Evolutionary conservation across 1,140 invertebrate species (phyloP).

Genomic region (Tachypleus tridentatus): DNA sequence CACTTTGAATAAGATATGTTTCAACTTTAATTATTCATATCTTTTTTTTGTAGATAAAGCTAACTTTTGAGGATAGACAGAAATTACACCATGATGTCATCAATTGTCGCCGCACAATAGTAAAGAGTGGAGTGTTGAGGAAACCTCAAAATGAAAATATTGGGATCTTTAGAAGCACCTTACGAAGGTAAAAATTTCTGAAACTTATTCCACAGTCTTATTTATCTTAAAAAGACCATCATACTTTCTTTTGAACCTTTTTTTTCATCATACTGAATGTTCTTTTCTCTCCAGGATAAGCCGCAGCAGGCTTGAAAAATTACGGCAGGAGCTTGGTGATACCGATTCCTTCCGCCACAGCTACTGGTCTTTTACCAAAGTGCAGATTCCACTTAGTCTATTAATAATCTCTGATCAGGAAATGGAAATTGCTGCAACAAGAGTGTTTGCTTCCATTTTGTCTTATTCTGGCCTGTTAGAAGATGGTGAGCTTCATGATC

Average conservation of each 20-base stretch:
- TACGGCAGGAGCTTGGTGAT: conserved; percentile 27
- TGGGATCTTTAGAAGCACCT: conserved; percentile 75
- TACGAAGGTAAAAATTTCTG: conserved; percentile 46
- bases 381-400: conserved; percentile 64
- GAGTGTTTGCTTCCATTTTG: conserved; percentile 46
- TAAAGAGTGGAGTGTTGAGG: conserved; percentile 64
- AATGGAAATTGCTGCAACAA: conserved; percentile 64
- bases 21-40: no score
- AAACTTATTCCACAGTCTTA: no score
- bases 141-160: conserved; percentile 64
- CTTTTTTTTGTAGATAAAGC: conserved; percentile 16
- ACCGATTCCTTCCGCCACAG: conserved; percentile 61
- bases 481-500: conserved; percentile 5
- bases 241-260: conserved; percentile 6
- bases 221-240: neutral
- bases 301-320: conserved; percentile 71
- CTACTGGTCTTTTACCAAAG: conserved; percentile 83
- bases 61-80: conserved; percentile 53
- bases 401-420: conserved; percentile 71
- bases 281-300: conserved; percentile 47
- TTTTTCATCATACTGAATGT: neutral
- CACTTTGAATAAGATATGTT: no score
- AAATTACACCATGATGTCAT: conserved; percentile 63
- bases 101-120: conserved; percentile 50
- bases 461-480: conserved; percentile 65